These are phyloP conservation scores for Eurosta solidaginis DNA, from an alignment of 1,140 invertebrate species.

Conservation along the genomic window DNA sequence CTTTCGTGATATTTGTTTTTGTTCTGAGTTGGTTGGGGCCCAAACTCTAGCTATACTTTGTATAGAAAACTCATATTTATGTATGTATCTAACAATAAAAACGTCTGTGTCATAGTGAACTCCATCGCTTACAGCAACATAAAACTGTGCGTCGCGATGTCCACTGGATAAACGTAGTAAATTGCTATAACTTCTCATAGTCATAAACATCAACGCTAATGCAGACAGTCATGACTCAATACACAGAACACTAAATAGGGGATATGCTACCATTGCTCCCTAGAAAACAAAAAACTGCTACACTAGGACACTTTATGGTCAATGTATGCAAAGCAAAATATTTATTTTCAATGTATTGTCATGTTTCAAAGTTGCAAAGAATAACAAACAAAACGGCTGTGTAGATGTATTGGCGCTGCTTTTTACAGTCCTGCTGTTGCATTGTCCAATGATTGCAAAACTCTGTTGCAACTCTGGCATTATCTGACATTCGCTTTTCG, in stretches of 20 bases:
- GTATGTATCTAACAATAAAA: too few species aligned
- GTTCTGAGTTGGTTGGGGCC: too few species aligned
- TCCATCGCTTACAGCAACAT: neutral
- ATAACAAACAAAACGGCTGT: neutral
- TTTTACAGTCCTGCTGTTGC: neutral
- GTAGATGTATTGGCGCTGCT: neutral
- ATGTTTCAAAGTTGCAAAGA: slow-evolving; percentile 4
- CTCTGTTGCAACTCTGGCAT: slow-evolving; percentile 7
- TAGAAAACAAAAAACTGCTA: too few species aligned
- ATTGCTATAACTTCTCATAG: neutral
- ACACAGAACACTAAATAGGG: neutral
- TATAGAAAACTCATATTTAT: too few species aligned
- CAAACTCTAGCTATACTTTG: too few species aligned
- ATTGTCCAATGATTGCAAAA: neutral
- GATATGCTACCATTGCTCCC: neutral
- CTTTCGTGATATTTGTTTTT: too few species aligned
- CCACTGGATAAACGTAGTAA: slow-evolving; percentile 22
- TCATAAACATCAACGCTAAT: slow-evolving; percentile 17
- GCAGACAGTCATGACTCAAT: neutral
- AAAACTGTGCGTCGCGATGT: neutral
- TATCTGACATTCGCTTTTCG: slow-evolving; percentile 16
- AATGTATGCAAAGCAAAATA: slow-evolving; percentile 19
- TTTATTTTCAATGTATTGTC: slow-evolving; percentile 26
- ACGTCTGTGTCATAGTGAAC: neutral
- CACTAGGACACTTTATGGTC: neutral